phyloP scores from a whole-genome alignment of 1,140 invertebrate species.

The Leptonema lineaticorne region DNA sequence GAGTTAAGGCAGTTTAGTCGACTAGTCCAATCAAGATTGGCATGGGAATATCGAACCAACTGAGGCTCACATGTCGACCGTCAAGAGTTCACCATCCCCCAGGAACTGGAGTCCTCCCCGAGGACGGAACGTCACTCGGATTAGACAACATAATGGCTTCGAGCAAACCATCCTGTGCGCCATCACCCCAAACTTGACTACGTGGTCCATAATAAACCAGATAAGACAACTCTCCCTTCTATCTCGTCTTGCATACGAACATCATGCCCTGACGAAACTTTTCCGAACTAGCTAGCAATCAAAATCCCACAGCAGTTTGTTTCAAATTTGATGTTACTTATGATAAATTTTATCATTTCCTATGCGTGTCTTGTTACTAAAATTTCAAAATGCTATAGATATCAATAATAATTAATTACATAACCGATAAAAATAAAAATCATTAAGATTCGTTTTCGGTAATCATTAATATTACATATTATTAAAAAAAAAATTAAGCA shows the following conservation, averaged over 20 bases:
- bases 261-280: neutral
- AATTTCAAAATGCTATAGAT: too few species aligned
- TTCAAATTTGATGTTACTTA: too few species aligned
- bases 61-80: neutral
- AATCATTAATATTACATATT: too few species aligned
- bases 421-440: too few species aligned
- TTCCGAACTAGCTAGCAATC: neutral
- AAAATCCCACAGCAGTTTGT: neutral
- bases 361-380: too few species aligned
- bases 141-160: slow-evolving; percentile 15
- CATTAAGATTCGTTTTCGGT: too few species aligned
- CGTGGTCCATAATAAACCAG: slow-evolving; percentile 17
- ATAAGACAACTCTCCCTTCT: neutral
- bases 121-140: slow-evolving; percentile 12
- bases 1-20: neutral
- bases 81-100: neutral
- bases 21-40: neutral
- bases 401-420: too few species aligned
- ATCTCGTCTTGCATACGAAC: neutral
- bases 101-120: neutral
- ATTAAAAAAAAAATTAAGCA: too few species aligned
- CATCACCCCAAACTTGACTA: neutral
- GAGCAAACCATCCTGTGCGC: neutral
- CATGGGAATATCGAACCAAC: slow-evolving; percentile 1
- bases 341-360: too few species aligned